A percentile compares a stretch with the other conserved stretches of the same genome.
Evolutionary conservation across 2,888 invertebrate genomes (phyloP).

Genomic region (Aspidiotus rigidus): DNA sequence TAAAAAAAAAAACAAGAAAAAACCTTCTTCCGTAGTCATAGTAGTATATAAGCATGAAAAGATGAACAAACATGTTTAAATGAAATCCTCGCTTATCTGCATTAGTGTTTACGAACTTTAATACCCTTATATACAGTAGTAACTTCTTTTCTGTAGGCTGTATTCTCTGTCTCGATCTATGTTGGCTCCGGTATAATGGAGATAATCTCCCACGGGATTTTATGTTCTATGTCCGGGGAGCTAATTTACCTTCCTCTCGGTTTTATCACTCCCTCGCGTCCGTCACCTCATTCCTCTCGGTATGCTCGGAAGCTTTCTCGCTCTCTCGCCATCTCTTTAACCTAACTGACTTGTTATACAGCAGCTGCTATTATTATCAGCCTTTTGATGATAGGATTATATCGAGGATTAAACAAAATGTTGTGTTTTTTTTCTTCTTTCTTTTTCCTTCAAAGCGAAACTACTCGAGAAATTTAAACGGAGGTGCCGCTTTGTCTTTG

Average conservation of each 20-base stretch:
- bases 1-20: not conserved
- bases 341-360: conserved; percentile 32
- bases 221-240: conserved; percentile 32
- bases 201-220: conserved; percentile 33
- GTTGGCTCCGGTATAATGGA: conserved; percentile 30
- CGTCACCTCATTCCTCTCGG: conserved; percentile 9
- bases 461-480: conserved; percentile 31
- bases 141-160: conserved; percentile 33
- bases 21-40: conserved; percentile 21
- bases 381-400: conserved; percentile 33
- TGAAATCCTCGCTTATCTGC: conserved; percentile 34
- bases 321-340: conserved; percentile 33
- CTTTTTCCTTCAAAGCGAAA: conserved; percentile 24
- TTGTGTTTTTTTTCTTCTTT: conserved; percentile 24
- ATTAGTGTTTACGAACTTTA: conserved; percentile 33
- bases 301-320: conserved; percentile 23
- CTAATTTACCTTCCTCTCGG: conserved; percentile 33
- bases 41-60: conserved; percentile 28
- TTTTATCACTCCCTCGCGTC: conserved; percentile 33
- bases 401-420: conserved; percentile 32
- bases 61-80: conserved; percentile 34
- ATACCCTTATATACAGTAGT: conserved; percentile 28
- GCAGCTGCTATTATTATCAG: conserved; percentile 33
- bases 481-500: conserved; percentile 25
- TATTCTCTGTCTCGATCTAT: conserved; percentile 30